Base-by-base conservation (phyloP, 2,888 invertebrate genomes). In the Amphipyra berbera region DNA sequence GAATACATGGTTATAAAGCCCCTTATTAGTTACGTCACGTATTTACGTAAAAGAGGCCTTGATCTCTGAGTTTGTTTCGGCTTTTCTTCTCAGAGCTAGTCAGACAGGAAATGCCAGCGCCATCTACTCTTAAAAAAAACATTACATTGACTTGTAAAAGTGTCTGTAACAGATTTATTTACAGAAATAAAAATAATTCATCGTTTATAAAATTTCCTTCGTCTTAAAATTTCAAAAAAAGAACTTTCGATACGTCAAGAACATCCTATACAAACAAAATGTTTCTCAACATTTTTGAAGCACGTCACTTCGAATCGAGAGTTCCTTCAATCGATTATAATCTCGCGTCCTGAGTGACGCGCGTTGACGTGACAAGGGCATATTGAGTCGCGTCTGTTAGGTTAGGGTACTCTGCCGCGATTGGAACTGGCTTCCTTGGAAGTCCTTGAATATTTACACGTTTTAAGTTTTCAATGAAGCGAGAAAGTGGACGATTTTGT, bases 351-450 rank as follows among this genome's bases (percentile, higher is more conserved):
- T 42, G 15, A 42, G 48, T 58, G 75, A 75, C 66, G 61, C 49
- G 58, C 53, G 56, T 57, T 66, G 67, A 73, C 72, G 68, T 63
- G 69, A 77, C 76, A 76, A 71, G 76, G 73, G 68, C 81, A 68
- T 73, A 82, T 82, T 77, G 74, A 63, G 69, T 53, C 72, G 48
- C 66, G 63, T 73, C 75, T 69, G 68, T 49, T 40, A 58, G 54
- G 40, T 68, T 61, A 49, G 47, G 50, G 73, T 62, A 68, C 58
- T 63, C 52, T 45, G 47, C 27, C 44, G 54, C 70, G 63, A 71
- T 74, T 74, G 71, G 45, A 47, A 53, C 38, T 48, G 58, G 45
- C 75, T 74, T 63, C 64, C 58, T 63, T 52, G 47, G 55, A 69
- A 55, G 50, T 50, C 58, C 44, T 74, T 58, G 50, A 58, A 69